These are phyloP conservation scores for Halcyon leucocephala DNA, from an alignment of 2,797 vertebrate species.

Conservation along the genomic window DNA sequence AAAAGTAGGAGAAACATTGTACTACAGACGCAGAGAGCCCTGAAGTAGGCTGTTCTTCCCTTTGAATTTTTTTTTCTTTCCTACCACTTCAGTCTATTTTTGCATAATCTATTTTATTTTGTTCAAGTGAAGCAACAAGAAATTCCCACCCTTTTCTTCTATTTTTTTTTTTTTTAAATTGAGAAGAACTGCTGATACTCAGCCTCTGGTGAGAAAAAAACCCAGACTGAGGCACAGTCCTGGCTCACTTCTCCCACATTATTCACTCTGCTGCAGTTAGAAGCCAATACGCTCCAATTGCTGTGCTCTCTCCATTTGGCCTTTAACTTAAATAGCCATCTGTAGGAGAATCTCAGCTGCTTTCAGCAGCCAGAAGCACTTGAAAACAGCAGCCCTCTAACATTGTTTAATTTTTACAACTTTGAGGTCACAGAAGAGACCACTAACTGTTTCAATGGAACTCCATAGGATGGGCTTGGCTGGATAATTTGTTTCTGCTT, in stretches of 20 bases:
- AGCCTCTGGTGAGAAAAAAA: slow-evolving; percentile 42
- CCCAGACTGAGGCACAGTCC: neutral
- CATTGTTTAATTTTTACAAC: slow-evolving; percentile 63
- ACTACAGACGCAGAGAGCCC: neutral
- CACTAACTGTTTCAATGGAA: slow-evolving; percentile 61
- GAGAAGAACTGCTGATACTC: slow-evolving; percentile 22
- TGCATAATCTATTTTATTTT: slow-evolving; percentile 57
- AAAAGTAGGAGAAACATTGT: neutral
- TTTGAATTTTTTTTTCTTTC: slow-evolving; percentile 31
- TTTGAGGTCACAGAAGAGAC: slow-evolving; percentile 56
- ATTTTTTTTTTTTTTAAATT: neutral
- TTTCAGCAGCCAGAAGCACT: slow-evolving; percentile 60
- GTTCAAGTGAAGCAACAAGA: slow-evolving; percentile 49
- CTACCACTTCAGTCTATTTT: slow-evolving; percentile 13
- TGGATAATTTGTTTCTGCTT: slow-evolving; percentile 48
- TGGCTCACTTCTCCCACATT: slow-evolving; percentile 32
- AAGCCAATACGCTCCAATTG: slow-evolving; percentile 28
- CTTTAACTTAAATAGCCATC: slow-evolving; percentile 60
- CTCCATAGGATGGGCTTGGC: slow-evolving; percentile 48
- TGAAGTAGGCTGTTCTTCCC: slow-evolving; percentile 18
- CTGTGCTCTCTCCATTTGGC: slow-evolving; percentile 45
- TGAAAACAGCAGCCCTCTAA: slow-evolving; percentile 48
- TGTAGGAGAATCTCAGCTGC: slow-evolving; percentile 36
- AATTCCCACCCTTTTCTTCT: neutral
- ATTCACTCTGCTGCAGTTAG: slow-evolving; percentile 40